Evolutionary conservation across 2,797 vertebrate species (phyloP).

Genomic region (Prunella strophiata): DNA sequence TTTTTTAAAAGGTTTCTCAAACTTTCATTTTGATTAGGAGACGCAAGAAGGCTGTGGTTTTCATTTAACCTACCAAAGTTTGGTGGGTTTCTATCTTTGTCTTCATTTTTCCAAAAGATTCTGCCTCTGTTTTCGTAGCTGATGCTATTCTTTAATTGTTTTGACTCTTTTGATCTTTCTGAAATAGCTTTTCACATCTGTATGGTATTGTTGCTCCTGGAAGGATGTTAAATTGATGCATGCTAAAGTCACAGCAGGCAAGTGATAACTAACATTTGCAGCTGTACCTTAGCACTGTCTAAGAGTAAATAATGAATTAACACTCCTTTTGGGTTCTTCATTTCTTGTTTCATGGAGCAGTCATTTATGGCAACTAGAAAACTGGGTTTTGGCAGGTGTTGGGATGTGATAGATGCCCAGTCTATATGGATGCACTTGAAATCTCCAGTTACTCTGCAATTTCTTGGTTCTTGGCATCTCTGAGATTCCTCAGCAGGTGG

Average conservation of each 20-base stretch:
- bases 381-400: neutral
- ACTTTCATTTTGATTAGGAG: neutral
- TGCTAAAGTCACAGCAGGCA: neutral
- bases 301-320: neutral
- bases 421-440: neutral
- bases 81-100: neutral
- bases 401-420: neutral
- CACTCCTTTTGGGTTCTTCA: neutral
- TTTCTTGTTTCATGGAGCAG: neutral
- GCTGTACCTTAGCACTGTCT: neutral
- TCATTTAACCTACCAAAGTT: neutral
- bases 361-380: neutral
- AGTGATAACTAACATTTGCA: neutral
- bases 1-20: neutral
- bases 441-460: neutral
- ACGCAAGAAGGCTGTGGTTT: neutral
- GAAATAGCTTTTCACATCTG: neutral
- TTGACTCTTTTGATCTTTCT: neutral
- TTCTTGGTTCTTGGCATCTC: constrained; percentile 26
- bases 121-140: neutral
- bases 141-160: neutral
- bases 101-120: neutral
- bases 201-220: neutral
- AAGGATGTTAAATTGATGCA: neutral
- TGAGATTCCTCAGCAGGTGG: neutral